Percentiles rank a stretch among this genome's conserved stretches.
These are phyloP conservation scores for Pomacea canaliculata DNA, from an alignment of 2,888 invertebrate species.

Conservation along the genomic window DNA sequence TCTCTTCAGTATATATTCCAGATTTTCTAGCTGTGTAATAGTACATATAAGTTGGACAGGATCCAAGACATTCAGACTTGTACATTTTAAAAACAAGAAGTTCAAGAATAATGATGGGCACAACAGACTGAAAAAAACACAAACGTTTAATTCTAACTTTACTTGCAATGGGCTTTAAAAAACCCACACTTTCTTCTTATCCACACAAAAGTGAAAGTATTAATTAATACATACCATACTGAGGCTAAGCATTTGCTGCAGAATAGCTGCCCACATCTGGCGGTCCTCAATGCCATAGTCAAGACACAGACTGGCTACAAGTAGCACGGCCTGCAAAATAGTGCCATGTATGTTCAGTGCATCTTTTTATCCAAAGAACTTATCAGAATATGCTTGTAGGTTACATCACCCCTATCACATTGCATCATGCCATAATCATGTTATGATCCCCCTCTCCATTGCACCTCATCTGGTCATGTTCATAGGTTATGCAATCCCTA, in stretches of 20 bases:
- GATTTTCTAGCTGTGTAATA: slow-evolving; percentile 42
- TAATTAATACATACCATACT: slow-evolving; percentile 46
- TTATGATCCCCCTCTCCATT: no score
- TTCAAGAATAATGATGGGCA: no score
- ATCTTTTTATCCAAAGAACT: not conserved
- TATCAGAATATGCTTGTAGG: not conserved
- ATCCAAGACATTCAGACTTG: not conserved
- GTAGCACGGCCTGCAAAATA: slow-evolving; percentile 47
- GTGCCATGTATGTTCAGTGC: not conserved
- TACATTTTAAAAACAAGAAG: no score
- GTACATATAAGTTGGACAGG: not conserved
- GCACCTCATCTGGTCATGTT: no score
- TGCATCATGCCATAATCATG: no score
- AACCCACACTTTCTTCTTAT: no score
- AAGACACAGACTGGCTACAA: slow-evolving; percentile 57
- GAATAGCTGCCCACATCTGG: slow-evolving; percentile 56
- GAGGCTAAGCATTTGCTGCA: slow-evolving; percentile 55
- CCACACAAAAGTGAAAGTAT: no score
- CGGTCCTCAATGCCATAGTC: slow-evolving; percentile 57
- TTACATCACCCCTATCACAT: not conserved
- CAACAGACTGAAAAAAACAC: no score
- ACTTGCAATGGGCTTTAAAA: no score
- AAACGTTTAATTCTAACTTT: no score
- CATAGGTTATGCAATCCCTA: no score
- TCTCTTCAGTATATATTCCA: slow-evolving; percentile 51